phyloP scores from a whole-genome alignment of 2,797 vertebrate genomes.

The Xiphorhynchus erythropygius region DNA sequence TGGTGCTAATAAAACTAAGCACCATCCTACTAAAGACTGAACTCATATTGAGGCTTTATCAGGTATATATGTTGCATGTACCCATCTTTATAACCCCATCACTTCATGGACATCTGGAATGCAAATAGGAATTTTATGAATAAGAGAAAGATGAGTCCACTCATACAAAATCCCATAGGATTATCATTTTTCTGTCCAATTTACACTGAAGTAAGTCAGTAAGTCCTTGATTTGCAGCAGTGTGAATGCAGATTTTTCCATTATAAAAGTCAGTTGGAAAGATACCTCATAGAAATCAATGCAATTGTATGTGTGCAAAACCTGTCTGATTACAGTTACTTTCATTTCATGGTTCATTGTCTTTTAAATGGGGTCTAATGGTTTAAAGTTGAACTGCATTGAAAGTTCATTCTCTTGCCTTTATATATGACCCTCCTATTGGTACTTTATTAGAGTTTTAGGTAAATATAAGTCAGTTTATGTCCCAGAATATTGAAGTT shows the following conservation, averaged over 20 bases:
- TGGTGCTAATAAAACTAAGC: background rate
- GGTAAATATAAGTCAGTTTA: background rate
- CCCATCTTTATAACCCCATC: background rate
- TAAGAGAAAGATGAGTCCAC: background rate
- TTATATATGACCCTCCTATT: background rate
- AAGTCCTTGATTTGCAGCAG: slow-evolving; percentile 3
- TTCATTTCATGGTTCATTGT: background rate
- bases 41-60: background rate
- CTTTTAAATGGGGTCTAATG: background rate
- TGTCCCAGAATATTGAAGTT: background rate
- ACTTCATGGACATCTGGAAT: background rate
- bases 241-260: background rate
- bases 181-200: background rate
- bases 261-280: background rate
- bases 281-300: background rate
- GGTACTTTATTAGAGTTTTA: background rate
- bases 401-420: slow-evolving; percentile 16
- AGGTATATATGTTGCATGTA: background rate
- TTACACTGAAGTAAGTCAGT: background rate
- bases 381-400: background rate
- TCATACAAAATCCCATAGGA: background rate
- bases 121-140: background rate
- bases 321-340: background rate
- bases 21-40: background rate
- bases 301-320: background rate